Evolutionary conservation across 2,888 invertebrate species (phyloP), one percentile per base, ranked within the genome.

Genomic region (Oegoconia quadripuncta): DNA sequence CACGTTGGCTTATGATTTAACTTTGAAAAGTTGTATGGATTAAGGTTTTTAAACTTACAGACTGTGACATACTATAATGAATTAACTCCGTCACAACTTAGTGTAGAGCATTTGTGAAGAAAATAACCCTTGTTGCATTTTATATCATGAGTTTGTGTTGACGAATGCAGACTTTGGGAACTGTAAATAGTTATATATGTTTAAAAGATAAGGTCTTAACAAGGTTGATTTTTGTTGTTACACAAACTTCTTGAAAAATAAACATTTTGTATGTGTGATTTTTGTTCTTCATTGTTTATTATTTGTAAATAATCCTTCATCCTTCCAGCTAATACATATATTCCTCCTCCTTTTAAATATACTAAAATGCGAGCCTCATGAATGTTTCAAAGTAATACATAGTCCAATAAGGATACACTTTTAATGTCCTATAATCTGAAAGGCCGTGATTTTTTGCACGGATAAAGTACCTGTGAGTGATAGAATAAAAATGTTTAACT

Each of bases 171-270:
- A 84, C 82, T 80, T 74, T 69, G 75, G 76, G 69, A 79, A 83
- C 81, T 87, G 86, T 86, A 86, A 84, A 86, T 86, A 86, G 86
- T 86, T 82, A 81, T 82, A 74, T 78, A 80, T 81, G 79, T 82
- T 80, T 82, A 77, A 84, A 86, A 76, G 68, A 73, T 83, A 84
- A 86, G 84, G 82, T 80, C 77, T 75, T 80, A 74, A 83, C 83
- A 79, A 84, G 84, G 84, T 86, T 86, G 84, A 84, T 86, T 87
- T 82, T 87, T 87, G 87, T 87, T 87, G 86, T 84, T 87, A 87
- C 84, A 83, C 84, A 78, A 83, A 86, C 79, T 83, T 81, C 79
- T 75, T 79, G 77, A 83, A 84, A 81, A 86, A 86, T 84, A 87
- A 86, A 87, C 87, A 84, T 86, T 86, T 86, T 87, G 86, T 87